Conservation (phyloP, 2,113 vertebrate species). For the Pseudolaguvia tuberculata region DNA sequence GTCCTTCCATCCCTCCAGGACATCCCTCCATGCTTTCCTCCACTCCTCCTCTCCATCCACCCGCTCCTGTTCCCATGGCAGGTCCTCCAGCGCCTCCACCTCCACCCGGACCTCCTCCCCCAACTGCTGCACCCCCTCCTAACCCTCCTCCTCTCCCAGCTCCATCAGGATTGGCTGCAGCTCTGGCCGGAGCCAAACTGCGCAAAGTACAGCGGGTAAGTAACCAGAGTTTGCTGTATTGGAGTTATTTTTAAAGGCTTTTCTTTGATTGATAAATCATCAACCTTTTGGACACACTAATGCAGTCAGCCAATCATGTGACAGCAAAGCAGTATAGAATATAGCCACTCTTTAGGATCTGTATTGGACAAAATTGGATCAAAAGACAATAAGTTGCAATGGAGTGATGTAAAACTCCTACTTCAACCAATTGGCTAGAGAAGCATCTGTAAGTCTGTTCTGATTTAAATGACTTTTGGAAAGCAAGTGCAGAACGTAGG, state of each 20-base stretch:
- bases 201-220: constrained; percentile 88
- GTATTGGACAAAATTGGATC: no score
- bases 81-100: constrained; percentile 88
- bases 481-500: no score
- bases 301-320: neutral
- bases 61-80: constrained; percentile 62
- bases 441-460: no score
- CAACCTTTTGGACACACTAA: neutral
- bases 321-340: neutral
- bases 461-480: no score
- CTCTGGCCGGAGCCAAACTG: constrained; percentile 94
- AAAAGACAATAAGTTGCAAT: no score
- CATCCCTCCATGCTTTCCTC: constrained; percentile 73
- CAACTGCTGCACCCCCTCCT: constrained; percentile 79
- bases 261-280: neutral
- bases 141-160: constrained; percentile 83
- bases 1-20: constrained; percentile 79
- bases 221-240: neutral
- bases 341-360: no score
- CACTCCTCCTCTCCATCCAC: constrained; percentile 64
- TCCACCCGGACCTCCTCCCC: constrained; percentile 77
- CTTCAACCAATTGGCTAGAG: no score
- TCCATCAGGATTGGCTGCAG: constrained; percentile 91
- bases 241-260: no score
- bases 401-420: no score